A percentile compares a stretch with the other conserved stretches of the same genome.
Conservation (phyloP, 2,113 vertebrate genomes). For the Cochlearius cochlearius region DNA sequence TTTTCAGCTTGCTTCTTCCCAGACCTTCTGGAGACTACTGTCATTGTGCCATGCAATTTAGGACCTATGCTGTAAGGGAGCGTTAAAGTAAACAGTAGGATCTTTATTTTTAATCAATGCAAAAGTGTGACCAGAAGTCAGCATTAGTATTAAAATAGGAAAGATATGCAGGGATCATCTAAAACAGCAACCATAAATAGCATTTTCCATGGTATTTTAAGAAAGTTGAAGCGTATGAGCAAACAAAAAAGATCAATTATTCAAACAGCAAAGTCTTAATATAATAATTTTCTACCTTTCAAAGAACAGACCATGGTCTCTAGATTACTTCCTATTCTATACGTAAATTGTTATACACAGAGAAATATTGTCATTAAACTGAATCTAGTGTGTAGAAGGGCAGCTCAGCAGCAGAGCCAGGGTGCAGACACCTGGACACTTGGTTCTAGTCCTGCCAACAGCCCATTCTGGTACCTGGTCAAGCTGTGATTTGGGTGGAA, state of each 20-base stretch:
- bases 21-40: not conserved
- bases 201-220: not conserved
- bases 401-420: not conserved
- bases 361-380: not conserved
- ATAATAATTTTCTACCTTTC: not conserved
- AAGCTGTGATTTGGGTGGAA: not conserved
- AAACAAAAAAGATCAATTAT: not conserved
- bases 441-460: not conserved
- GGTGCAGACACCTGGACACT: not conserved
- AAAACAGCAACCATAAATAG: not conserved
- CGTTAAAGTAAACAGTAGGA: not conserved
- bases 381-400: not conserved
- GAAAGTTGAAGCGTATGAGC: not conserved
- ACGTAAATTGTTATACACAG: not conserved
- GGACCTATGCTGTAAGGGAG: not conserved
- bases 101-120: not conserved
- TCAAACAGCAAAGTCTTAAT: not conserved
- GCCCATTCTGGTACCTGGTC: not conserved
- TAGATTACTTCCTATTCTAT: not conserved
- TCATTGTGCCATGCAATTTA: not conserved
- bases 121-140: not conserved
- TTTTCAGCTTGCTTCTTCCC: not conserved
- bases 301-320: not conserved
- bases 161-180: not conserved
- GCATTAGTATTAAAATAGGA: not conserved